These are phyloP conservation scores for Apodemia zela DNA, from an alignment of 2,888 invertebrate genomes.

Conservation along the genomic window DNA sequence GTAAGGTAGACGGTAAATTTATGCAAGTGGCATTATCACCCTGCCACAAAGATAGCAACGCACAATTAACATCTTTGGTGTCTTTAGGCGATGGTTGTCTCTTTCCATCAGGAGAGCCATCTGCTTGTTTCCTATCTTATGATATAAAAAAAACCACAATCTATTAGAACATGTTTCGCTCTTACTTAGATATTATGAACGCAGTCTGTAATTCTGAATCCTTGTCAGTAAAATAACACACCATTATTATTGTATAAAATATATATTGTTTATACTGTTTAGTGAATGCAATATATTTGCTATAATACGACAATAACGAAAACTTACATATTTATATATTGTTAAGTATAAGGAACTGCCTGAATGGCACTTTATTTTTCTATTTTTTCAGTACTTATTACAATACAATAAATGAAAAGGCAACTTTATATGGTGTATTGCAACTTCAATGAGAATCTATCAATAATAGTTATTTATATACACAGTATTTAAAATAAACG, in stretches of 20 bases:
- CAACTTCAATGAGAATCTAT: conserved; percentile 24
- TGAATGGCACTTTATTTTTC: conserved; percentile 54
- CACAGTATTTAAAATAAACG: conserved; percentile 34
- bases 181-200: too few species aligned
- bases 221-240: conserved; percentile 27
- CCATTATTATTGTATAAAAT: conserved; percentile 52
- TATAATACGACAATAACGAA: conserved; percentile 47
- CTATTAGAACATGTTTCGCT: too few species aligned
- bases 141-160: too few species aligned
- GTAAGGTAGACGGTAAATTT: too few species aligned
- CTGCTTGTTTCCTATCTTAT: too few species aligned
- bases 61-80: too few species aligned
- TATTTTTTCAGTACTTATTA: conserved; percentile 26
- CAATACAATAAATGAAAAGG: conserved; percentile 22
- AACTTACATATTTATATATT: conserved; percentile 29
- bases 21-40: too few species aligned
- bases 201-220: too few species aligned
- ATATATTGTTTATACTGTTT: conserved; percentile 60
- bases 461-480: conserved; percentile 30
- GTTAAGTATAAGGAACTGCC: conserved; percentile 54
- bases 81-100: too few species aligned
- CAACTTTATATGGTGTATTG: conserved; percentile 24
- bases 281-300: conserved; percentile 52
- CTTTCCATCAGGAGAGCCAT: too few species aligned
- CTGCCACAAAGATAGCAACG: too few species aligned